Conservation (phyloP, 2,113 vertebrate genomes). For the Dascyllus trimaculatus region DNA sequence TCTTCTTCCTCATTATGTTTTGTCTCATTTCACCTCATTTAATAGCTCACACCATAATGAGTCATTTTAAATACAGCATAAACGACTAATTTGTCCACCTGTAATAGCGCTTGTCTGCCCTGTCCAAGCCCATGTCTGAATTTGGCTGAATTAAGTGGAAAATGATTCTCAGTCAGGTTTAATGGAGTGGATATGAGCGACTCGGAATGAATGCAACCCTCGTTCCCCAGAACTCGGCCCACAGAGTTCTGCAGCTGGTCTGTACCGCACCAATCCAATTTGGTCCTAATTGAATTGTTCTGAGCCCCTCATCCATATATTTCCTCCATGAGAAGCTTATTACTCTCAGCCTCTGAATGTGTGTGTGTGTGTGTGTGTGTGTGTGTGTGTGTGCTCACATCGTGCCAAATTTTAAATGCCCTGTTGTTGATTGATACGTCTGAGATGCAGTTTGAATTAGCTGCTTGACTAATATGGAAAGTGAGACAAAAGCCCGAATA, state of each 20-base stretch:
- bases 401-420: conserved; percentile 45
- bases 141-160: conserved; percentile 69
- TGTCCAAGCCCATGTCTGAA: conserved; percentile 50
- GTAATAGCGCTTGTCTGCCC: conserved; percentile 50
- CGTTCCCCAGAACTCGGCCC: conserved; percentile 47
- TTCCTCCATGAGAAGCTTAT: conserved; percentile 56
- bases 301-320: conserved; percentile 67
- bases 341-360: conserved; percentile 48
- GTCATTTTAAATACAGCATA: conserved; percentile 46
- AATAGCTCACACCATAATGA: conserved; percentile 11
- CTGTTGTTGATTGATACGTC: conserved; percentile 42
- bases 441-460: conserved; percentile 34
- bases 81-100: conserved; percentile 71
- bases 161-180: conserved; percentile 72
- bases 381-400: conserved; percentile 2
- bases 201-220: conserved; percentile 47
- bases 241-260: conserved; percentile 52
- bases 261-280: conserved; percentile 76
- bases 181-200: conserved; percentile 72
- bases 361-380: conserved; percentile 44
- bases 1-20: background rate
- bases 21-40: conserved; percentile 32
- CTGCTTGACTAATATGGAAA: background rate
- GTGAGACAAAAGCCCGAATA: conserved; percentile 10
- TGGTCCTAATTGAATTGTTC: conserved; percentile 78